Evolutionary conservation across 2,797 vertebrate genomes (phyloP), one percentile per base, ranked within the genome.

Genomic region (Acanthurus lineatus): DNA sequence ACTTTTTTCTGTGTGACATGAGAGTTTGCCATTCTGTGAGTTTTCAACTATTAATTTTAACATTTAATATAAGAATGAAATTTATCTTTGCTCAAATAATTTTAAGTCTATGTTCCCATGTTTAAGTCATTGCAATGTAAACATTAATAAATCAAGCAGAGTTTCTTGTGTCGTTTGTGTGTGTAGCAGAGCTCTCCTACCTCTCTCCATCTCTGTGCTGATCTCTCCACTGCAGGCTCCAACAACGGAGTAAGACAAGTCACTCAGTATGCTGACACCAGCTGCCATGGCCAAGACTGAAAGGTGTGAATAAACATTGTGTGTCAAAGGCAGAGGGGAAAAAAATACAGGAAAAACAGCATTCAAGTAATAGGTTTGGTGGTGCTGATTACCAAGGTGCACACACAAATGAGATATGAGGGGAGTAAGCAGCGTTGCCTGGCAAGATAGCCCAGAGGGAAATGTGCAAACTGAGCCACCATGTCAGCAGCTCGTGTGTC

Each of bases 271-370:
- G 87, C 97, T 85, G 82, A 96, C 95, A 83, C 96, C 97, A 40
- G 97, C 96, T 95, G 97, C 96, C 97, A 99, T 98, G 87, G 94
- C 94, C 87, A 85, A 90, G 83, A 88, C 97, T 98, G 94, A 85
- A 84, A 92, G 65, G 82, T 69, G 85, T 51, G 75, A 86, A 84
- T 15, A 91, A 89, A 91, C 86, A 88, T 86, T 9, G 35, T 79
- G 79, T 82, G 79, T 92, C 60, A 93, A 84, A 87, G 53, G 53
- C 19, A 58, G 69, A 48, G 44, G 42, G 19, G 69, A 49, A 65
- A 54, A 79, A 66, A 2, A 5, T 2, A 11, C n/a, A 3, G 2
- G 17, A 22, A 51, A 67, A 48, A 32, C 58, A 56, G 71, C 68
- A 63, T 32, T 22, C 25, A 20, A 35, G 45, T 35, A 40, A 14